Percentiles rank a stretch among this genome's conserved stretches.
These are phyloP conservation scores for Caenorhabditis briggsae DNA, from an alignment of 1,140 invertebrate species.

Conservation along the genomic window DNA sequence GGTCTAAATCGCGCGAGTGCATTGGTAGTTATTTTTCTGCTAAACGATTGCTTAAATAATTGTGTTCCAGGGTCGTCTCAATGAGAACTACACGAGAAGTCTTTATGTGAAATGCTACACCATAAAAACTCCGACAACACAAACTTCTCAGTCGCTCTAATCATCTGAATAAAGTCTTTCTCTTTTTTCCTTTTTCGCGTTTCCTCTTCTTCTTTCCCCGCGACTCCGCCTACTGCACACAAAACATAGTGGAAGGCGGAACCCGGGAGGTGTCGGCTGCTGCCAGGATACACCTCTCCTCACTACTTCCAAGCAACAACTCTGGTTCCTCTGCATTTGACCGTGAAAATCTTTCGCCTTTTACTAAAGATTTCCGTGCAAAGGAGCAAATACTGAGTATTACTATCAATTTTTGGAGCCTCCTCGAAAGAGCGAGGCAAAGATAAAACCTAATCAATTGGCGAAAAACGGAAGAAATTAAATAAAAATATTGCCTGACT, in stretches of 20 bases:
- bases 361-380: slow-evolving; percentile 63
- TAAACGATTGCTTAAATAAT: neutral
- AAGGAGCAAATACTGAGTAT: slow-evolving; percentile 50
- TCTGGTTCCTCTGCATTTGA: slow-evolving; percentile 57
- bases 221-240: slow-evolving; percentile 3
- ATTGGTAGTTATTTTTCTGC: neutral
- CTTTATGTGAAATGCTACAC: slow-evolving; percentile 1
- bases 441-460: too few relatives aligned
- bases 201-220: neutral
- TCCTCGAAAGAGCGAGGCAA: slow-evolving; percentile 34
- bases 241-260: slow-evolving; percentile 11
- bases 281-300: neutral
- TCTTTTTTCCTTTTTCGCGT: neutral
- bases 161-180: too few relatives aligned
- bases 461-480: too few relatives aligned
- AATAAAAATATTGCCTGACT: too few relatives aligned
- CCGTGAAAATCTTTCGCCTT: slow-evolving; percentile 62
- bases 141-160: too few relatives aligned
- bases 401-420: slow-evolving; percentile 41
- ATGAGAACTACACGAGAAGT: slow-evolving; percentile 8
- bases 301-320: neutral
- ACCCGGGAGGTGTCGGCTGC: slow-evolving; percentile 22
- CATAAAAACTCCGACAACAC: neutral
- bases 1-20: neutral
- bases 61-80: slow-evolving; percentile 5